Evolutionary conservation across 1,140 invertebrate genomes (phyloP).

Genomic region (Drosophila saltans): DNA sequence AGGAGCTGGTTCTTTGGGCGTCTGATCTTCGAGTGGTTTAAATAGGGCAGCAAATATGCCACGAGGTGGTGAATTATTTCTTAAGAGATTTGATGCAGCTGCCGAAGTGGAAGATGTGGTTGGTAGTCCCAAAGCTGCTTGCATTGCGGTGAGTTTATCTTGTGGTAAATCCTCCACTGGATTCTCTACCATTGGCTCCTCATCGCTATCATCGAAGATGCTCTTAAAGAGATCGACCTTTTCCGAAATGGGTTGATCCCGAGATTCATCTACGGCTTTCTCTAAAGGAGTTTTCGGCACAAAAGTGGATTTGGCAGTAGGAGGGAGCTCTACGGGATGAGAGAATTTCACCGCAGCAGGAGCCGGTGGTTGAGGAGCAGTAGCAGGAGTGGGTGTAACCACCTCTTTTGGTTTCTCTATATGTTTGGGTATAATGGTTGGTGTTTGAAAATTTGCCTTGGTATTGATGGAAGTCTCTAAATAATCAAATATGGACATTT

Average conservation of each 20-base stretch:
- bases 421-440: conserved; percentile 72
- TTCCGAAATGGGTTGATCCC: conserved; percentile 83
- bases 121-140: conserved; percentile 55
- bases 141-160: conserved; percentile 49
- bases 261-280: conserved; percentile 74
- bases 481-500: conserved; percentile 91
- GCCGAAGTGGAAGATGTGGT: conserved; percentile 59
- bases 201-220: conserved; percentile 86
- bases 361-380: neutral
- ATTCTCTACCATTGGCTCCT: conserved; percentile 32
- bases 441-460: conserved; percentile 84
- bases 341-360: neutral
- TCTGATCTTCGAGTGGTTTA: conserved; percentile 33
- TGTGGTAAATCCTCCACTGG: conserved; percentile 10
- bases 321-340: conserved; percentile 2
- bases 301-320: conserved; percentile 37
- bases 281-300: conserved; percentile 70
- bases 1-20: neutral
- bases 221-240: conserved; percentile 86
- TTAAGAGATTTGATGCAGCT: conserved; percentile 83
- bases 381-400: neutral
- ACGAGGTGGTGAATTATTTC: conserved; percentile 88
- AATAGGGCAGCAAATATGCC: conserved; percentile 90
- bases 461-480: conserved; percentile 86
- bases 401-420: conserved; percentile 46